These are phyloP conservation scores for Cyclopterus lumpus DNA, from an alignment of 2,797 vertebrate species.

Conservation along the genomic window DNA sequence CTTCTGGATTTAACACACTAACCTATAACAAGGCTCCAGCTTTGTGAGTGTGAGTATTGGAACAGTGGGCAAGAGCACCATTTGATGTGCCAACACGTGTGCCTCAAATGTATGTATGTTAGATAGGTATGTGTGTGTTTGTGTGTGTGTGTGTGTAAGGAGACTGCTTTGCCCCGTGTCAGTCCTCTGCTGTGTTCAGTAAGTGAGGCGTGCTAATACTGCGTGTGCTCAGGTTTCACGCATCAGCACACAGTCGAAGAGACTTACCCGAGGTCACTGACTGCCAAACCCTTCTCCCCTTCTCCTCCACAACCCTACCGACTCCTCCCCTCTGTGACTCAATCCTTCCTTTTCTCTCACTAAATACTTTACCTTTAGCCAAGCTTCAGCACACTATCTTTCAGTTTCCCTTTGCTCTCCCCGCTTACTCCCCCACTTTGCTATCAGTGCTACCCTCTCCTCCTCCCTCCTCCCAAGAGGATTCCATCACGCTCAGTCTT, in stretches of 20 bases:
- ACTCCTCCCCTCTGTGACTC: slow-evolving; percentile 53
- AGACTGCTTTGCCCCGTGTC: slow-evolving; percentile 73
- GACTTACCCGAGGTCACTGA: slow-evolving; percentile 81
- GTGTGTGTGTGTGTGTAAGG: slow-evolving; percentile 14
- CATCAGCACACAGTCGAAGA: slow-evolving; percentile 83
- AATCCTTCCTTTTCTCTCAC: slow-evolving; percentile 67
- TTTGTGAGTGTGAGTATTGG: slow-evolving; percentile 34
- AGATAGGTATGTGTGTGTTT: slow-evolving; percentile 38
- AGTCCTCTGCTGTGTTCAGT: slow-evolving; percentile 78
- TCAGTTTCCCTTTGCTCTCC: slow-evolving; percentile 40
- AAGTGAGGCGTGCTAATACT: slow-evolving; percentile 80
- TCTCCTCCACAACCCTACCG: slow-evolving; percentile 15
- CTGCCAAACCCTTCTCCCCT: slow-evolving; percentile 64
- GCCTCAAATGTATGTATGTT: slow-evolving; percentile 39
- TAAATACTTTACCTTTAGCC: slow-evolving; percentile 74
- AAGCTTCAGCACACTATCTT: slow-evolving; percentile 51
- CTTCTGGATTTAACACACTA: slow-evolving; percentile 56
- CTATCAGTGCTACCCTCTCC: slow-evolving; percentile 51
- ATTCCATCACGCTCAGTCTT: slow-evolving; percentile 77
- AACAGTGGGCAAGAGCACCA: slow-evolving; percentile 42
- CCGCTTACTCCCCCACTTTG: slow-evolving; percentile 22
- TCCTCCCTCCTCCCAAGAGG: slow-evolving; percentile 65
- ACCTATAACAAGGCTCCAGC: slow-evolving; percentile 27
- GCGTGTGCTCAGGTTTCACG: slow-evolving; percentile 84
- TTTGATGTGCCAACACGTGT: slow-evolving; percentile 41